phyloP scores from a whole-genome alignment of 1,140 invertebrate genomes.

The Eumaeus atala region DNA sequence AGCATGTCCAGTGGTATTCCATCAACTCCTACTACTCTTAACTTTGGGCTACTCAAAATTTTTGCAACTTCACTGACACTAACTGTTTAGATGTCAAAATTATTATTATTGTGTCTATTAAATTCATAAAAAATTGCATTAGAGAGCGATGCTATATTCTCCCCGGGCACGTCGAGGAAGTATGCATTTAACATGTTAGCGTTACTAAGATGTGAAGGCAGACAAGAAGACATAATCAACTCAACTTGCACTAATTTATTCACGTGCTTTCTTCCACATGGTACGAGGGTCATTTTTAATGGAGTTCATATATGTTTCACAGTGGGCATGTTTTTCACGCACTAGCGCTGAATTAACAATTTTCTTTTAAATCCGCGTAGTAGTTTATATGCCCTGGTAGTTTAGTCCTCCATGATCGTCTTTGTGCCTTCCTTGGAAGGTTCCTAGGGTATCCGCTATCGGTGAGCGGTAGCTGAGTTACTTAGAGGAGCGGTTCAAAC shows the following conservation, averaged over 20 bases:
- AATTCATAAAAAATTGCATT: neutral
- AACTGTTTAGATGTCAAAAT: neutral
- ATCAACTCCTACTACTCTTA: neutral
- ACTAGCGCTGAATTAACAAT: neutral
- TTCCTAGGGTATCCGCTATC: no score
- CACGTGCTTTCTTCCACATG: slow-evolving; percentile 9
- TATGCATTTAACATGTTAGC: neutral
- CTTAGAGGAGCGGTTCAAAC: no score
- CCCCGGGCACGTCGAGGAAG: neutral
- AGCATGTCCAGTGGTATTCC: neutral
- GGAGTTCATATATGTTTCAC: neutral
- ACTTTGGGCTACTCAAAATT: neutral
- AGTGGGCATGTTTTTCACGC: neutral
- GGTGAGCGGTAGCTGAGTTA: no score
- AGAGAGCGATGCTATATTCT: no score
- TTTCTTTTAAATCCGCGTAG: slow-evolving; percentile 16
- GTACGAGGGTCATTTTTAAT: neutral
- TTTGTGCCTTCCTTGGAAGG: no score
- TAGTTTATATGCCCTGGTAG: neutral
- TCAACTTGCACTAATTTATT: neutral
- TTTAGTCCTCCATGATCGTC: slow-evolving; percentile 10
- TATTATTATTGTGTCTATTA: neutral
- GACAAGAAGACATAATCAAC: neutral
- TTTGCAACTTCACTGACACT: neutral
- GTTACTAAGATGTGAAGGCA: neutral